Percentiles rank a stretch among this genome's conserved stretches.
Evolutionary conservation across 2,888 invertebrate genomes (phyloP).

Genomic region (Ophioninae sp.): DNA sequence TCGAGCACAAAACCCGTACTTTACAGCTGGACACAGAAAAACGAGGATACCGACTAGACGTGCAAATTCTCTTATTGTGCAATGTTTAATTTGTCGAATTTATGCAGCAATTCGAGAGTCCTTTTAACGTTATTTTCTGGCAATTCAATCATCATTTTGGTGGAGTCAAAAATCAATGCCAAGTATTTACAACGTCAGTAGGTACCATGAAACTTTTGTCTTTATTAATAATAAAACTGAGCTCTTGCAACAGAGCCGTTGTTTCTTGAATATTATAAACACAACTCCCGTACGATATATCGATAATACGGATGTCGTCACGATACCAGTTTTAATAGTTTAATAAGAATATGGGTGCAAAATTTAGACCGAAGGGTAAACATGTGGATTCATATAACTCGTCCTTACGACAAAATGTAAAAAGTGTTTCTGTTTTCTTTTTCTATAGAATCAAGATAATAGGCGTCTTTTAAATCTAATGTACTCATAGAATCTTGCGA

Average conservation of each 20-base stretch:
- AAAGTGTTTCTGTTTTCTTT: constrained; percentile 62
- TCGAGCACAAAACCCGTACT: no score
- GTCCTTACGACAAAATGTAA: constrained; percentile 61
- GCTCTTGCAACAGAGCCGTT: neutral
- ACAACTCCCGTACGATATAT: constrained; percentile 10
- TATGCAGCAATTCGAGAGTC: constrained; percentile 4
- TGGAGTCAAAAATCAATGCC: constrained; percentile 51
- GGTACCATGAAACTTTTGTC: constrained; percentile 47
- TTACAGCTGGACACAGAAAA: constrained; percentile 45
- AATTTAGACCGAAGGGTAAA: constrained; percentile 67
- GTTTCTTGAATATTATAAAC: constrained; percentile 19
- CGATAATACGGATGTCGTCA: constrained; percentile 39
- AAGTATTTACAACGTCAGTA: constrained; percentile 28
- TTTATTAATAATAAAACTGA: constrained; percentile 34
- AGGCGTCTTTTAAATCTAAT: constrained; percentile 45
- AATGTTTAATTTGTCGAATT: constrained; percentile 6
- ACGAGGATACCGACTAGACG: constrained; percentile 50
- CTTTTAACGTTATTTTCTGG: constrained; percentile 47
- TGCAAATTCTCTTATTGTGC: constrained; percentile 53
- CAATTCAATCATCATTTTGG: constrained; percentile 30
- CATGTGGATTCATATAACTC: constrained; percentile 64
- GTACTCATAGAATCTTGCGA: constrained; percentile 31
- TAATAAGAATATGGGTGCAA: constrained; percentile 66
- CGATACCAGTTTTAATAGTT: constrained; percentile 62
- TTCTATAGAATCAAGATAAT: constrained; percentile 53